Percentiles rank a stretch among this genome's conserved stretches.
phyloP scores from a whole-genome alignment of 2,888 invertebrate genomes.

The Drosophila monieri region DNA sequence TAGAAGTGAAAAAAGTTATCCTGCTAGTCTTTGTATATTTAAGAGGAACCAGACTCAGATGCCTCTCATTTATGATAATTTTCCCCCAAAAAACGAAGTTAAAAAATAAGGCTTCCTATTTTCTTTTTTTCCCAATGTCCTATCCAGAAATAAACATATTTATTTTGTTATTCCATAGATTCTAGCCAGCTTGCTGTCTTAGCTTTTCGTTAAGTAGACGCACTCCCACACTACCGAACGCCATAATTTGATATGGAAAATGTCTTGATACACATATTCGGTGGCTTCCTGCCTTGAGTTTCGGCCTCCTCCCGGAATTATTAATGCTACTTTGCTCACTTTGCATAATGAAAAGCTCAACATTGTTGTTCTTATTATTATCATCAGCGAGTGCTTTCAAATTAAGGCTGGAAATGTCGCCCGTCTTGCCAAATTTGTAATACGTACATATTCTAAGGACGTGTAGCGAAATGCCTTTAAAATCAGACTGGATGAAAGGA shows the following conservation, averaged over 20 bases:
- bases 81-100: too few relatives aligned
- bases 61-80: too few relatives aligned
- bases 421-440: slow-evolving; percentile 51
- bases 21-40: too few relatives aligned
- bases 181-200: not conserved
- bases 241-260: slow-evolving; percentile 44
- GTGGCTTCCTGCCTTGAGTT: slow-evolving; percentile 11
- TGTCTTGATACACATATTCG: slow-evolving; percentile 14
- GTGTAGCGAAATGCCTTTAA: slow-evolving; percentile 22
- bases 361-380: slow-evolving; percentile 23
- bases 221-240: slow-evolving; percentile 9
- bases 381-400: slow-evolving; percentile 47
- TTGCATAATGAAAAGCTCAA: slow-evolving; percentile 68
- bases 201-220: slow-evolving; percentile 25
- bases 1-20: too few relatives aligned
- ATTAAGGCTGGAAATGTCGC: slow-evolving; percentile 65
- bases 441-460: slow-evolving; percentile 22
- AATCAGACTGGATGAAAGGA: slow-evolving; percentile 19
- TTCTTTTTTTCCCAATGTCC: not conserved
- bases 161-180: not conserved
- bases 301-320: slow-evolving; percentile 43
- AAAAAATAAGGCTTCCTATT: not conserved
- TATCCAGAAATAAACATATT: not conserved
- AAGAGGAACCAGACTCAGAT: too few relatives aligned
- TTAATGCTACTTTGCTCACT: slow-evolving; percentile 57